Conservation (phyloP, 2,797 vertebrate species). For the Hyperoplus immaculatus region DNA sequence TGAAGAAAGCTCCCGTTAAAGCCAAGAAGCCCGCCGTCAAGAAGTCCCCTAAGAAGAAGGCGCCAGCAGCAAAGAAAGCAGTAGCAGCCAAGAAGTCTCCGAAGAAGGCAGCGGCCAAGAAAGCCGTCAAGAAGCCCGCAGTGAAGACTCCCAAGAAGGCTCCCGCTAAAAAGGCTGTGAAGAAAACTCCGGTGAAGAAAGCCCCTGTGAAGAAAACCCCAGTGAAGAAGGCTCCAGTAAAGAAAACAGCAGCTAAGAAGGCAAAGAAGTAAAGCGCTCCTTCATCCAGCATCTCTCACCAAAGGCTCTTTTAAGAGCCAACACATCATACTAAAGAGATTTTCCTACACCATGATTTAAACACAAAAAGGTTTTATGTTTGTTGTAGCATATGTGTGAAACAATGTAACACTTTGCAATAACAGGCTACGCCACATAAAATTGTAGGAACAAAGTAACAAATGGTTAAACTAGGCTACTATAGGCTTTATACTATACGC, state of each 20-base stretch:
- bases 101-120: neutral
- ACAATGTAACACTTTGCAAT: too few species aligned
- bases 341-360: neutral
- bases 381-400: too few species aligned
- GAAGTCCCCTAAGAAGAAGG: neutral
- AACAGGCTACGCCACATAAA: too few species aligned
- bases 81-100: too few species aligned
- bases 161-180: neutral
- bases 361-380: too few species aligned
- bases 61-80: too few species aligned
- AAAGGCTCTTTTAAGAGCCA: conserved; percentile 18
- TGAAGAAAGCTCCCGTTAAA: neutral
- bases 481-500: too few species aligned
- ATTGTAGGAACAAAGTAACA: too few species aligned
- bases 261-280: neutral
- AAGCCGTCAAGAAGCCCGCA: neutral
- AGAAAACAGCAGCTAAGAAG: neutral
- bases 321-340: neutral
- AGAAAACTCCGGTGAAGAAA: neutral
- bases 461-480: too few species aligned
- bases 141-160: neutral
- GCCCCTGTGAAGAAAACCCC: neutral
- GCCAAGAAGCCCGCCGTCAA: neutral
- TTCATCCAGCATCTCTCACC: neutral
- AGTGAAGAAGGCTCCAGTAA: neutral